Conservation (phyloP, 2,888 invertebrate species). For the Pycnomerus fuliginosus region DNA sequence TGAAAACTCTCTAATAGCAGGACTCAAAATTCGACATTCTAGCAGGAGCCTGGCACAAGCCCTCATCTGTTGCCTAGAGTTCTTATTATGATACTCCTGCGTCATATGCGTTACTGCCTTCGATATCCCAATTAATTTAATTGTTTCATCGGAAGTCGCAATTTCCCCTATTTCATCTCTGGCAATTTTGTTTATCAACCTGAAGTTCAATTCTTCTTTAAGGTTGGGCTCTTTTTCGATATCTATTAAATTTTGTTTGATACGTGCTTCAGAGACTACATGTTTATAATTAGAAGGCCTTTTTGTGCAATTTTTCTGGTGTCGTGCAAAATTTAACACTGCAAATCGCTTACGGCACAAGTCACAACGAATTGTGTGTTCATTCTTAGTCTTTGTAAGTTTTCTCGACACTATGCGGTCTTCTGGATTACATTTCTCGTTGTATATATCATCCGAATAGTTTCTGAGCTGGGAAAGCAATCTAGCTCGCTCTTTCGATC, state of each 20-base stretch:
- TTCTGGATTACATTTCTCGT: not conserved
- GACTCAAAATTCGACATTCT: not conserved
- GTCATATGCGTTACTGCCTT: not conserved
- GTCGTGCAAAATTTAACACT: not conserved
- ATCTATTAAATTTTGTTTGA: not conserved
- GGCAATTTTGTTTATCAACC: not conserved
- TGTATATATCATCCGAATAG: not conserved
- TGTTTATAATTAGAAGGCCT: not conserved
- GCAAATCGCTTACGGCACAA: not conserved
- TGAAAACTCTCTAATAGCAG: not conserved
- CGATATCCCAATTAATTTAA: not conserved
- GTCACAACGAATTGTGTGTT: not conserved
- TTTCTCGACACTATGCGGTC: not conserved
- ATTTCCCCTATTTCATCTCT: not conserved
- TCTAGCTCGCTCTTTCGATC: not conserved
- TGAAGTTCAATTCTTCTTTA: not conserved
- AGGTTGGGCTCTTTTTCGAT: not conserved
- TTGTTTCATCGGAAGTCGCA: not conserved
- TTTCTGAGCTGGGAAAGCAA: not conserved
- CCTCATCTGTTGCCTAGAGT: not conserved
- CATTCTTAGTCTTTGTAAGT: not conserved
- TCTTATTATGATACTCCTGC: not conserved
- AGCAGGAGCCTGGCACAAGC: not conserved
- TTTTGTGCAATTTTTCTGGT: not conserved
- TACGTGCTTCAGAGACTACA: not conserved